These are phyloP conservation scores for Lasiurus cinereus DNA, from an alignment of 2,113 vertebrate genomes.

Conservation along the genomic window DNA sequence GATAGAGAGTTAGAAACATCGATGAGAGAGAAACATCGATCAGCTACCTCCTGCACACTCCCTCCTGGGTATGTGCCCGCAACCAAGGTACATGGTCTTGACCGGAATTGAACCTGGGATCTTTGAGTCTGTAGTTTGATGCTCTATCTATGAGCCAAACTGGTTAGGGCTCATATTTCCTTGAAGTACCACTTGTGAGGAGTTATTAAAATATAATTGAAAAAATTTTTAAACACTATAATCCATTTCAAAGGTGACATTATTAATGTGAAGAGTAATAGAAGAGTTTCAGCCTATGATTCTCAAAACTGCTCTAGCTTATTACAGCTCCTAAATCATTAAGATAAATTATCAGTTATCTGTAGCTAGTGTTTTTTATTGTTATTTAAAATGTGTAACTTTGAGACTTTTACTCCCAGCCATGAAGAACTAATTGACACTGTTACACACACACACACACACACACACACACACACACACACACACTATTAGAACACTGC, in stretches of 20 bases:
- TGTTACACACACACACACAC: background rate
- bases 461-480: no score
- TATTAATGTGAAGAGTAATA: background rate
- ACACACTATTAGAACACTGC: background rate
- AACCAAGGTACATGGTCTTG: no score
- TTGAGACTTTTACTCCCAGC: background rate
- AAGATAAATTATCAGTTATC: background rate
- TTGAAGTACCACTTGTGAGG: background rate
- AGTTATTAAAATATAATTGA: conserved; percentile 15
- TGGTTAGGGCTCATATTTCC: background rate
- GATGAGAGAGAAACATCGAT: no score
- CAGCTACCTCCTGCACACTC: no score
- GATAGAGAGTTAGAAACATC: no score
- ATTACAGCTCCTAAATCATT: conserved; percentile 22
- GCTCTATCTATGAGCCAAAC: no score
- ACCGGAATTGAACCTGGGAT: no score
- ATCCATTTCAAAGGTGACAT: conserved; percentile 15
- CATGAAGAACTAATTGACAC: background rate
- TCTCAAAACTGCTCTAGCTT: background rate
- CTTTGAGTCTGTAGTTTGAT: no score
- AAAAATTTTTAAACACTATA: background rate
- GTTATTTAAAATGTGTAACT: background rate
- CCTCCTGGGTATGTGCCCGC: no score
- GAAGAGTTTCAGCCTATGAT: background rate
- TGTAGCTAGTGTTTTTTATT: background rate